Evolutionary conservation across 2,113 vertebrate species (phyloP), one percentile per base, ranked within the genome.

Genomic region (Corydoras sp.): DNA sequence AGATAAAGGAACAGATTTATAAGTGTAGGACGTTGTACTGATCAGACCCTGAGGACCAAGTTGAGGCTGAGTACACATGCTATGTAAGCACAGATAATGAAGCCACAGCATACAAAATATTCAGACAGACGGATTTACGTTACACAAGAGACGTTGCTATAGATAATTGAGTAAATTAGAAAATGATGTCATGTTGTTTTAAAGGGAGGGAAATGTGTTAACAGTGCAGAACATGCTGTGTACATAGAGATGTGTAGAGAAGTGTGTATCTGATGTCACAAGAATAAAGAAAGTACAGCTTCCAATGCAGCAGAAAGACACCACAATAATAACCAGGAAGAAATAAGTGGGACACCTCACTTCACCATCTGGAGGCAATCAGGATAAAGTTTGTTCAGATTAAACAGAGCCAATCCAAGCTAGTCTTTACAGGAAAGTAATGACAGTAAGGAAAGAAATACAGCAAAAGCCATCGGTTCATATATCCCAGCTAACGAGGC

Each of bases 141-240:
- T 43, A 43, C 35, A 43, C 7, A 8, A 43, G 35, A 5, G 35
- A 43, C 2, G 35, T 43, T 5, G 35, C 4, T 8, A 43, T 43
- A 43, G 4, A 43, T 43, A 43, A 43, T 43, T 43, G 15, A 14
- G 14, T n/a, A 56, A 3, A n/a, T n/a, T 56, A n/a, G 54, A n/a
- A 10, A 10, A 53, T 53, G 51, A n/a, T 56, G 35, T 43, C 35
- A 43, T 86, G 86, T 86, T 88, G 74, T 88, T 90, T 87, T 84
- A 87, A 80, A 79, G 80, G 83, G 80, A 59, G 83, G 58, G 53
- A 78, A 53, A 77, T 68, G 83, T 4, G 2, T 43, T 43, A 43
- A 43, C 35, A 43, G 35, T 43, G 35, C 35, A 43, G 4, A 43
- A 43, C 35, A 43, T 43, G 35, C 35, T 43, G 35, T 8, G 35